phyloP scores from a whole-genome alignment of 2,113 vertebrate species.

The Leptosomus discolor region DNA sequence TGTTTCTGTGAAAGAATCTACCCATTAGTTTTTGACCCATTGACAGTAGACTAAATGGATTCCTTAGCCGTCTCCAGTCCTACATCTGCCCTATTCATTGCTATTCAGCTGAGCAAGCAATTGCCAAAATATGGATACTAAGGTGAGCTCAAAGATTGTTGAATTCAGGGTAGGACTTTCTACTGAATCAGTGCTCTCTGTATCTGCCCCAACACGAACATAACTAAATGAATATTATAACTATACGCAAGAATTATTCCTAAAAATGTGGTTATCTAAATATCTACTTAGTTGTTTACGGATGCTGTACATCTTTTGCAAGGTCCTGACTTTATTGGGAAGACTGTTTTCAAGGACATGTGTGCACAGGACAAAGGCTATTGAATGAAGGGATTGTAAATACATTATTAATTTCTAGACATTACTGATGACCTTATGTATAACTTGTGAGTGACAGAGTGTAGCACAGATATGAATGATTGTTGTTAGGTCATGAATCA shows the following conservation, averaged over 20 bases:
- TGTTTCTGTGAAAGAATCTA: background rate
- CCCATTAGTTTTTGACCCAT: background rate
- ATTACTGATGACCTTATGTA: background rate
- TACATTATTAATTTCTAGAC: slow-evolving; percentile 14
- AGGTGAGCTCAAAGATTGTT: background rate
- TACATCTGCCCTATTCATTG: background rate
- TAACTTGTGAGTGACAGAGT: background rate
- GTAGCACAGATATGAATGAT: background rate
- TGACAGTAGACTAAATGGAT: background rate
- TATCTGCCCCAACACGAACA: background rate
- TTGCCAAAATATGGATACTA: background rate
- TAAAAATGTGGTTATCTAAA: background rate
- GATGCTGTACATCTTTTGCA: background rate
- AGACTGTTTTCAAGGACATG: background rate
- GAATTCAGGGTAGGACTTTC: background rate
- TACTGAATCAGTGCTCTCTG: background rate
- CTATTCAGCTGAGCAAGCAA: background rate
- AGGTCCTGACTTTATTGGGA: background rate
- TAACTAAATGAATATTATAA: background rate
- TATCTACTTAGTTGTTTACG: background rate
- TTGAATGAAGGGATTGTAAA: background rate
- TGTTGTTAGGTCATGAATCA: background rate
- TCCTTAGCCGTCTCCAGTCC: background rate
- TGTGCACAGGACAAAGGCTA: background rate
- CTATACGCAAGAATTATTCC: background rate